Base-by-base conservation (phyloP, 2,797 vertebrate genomes). In the Oreortyx pictus region DNA sequence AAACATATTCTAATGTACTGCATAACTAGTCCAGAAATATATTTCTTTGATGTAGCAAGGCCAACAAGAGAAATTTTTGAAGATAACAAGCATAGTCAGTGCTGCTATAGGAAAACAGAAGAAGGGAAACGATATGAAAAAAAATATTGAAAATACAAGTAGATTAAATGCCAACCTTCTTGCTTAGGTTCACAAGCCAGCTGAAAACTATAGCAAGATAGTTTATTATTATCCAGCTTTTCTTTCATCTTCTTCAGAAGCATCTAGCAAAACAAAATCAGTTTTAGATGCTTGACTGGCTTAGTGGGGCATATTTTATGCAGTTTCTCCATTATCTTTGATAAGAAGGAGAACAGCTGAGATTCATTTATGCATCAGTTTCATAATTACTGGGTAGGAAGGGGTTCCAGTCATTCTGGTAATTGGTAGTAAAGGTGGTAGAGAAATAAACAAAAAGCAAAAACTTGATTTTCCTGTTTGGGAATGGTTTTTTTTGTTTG, bases 41-140 rank as follows among this genome's bases (percentile, higher is more conserved):
- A 88, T 73, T 96, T 82, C 14, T 79, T 76, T 73, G 71, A 82
- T 46, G 49, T 8, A 50, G 52, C 46, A 90, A 82, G 49, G 57
- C 67, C 33, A 86, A 79, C 41, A 88, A 72, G 13, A 93, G 43
- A 16, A 24, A 49, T 79, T 92, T 81, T 68, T 78, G 77, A 76
- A 91, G 67, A 94, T 89, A 96, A 93, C 86, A 87, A 95, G 85
- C 50, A 82, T 65, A 86, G 35, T 66, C 72, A 65, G 47, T n/a
- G 12, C 37, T 82, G 41, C 43, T 59, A 41, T 10, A 81, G 29
- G 56, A 65, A 88, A 90, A 76, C 6, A 79, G 62, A 46, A 17
- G 62, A 29, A 29, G 3, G 7, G 23, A 3, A 86, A 86, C n/a
- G 73, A 33, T 66, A 73, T n/a, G 70, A 59, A 72, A 81, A 66